Conservation (phyloP, 1,140 invertebrate species). For the Pseudomyrmex cubaensis region DNA sequence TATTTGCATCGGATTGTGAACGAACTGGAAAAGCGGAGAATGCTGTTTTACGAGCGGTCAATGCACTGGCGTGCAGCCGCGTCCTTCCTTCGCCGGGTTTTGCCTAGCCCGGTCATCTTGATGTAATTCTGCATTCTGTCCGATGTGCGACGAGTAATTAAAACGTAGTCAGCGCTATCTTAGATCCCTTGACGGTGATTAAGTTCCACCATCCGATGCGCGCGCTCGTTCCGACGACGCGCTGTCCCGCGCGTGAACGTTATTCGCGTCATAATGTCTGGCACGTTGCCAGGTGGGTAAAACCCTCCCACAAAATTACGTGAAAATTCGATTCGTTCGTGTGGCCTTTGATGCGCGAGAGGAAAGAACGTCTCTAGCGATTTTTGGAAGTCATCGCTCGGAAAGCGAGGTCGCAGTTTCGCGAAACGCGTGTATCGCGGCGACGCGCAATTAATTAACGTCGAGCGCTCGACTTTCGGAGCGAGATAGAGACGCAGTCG, state of each 20-base stretch:
- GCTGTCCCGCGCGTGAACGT: slow-evolving; percentile 44
- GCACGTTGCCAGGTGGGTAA: slow-evolving; percentile 35
- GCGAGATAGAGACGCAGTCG: slow-evolving; percentile 37
- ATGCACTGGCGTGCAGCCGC: slow-evolving; percentile 51
- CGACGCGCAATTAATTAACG: slow-evolving; percentile 59
- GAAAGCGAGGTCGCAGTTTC: background rate
- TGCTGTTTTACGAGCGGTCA: slow-evolving; percentile 62
- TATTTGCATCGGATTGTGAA: slow-evolving; percentile 68
- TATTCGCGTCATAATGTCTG: slow-evolving; percentile 49
- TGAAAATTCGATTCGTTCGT: slow-evolving; percentile 13
- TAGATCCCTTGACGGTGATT: slow-evolving; percentile 75
- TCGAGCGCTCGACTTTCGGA: slow-evolving; percentile 72
- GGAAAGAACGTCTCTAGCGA: background rate
- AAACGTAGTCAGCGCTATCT: slow-evolving; percentile 79
- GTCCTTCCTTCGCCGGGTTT: slow-evolving; percentile 16
- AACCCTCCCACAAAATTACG: slow-evolving; percentile 50
- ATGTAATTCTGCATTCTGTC: slow-evolving; percentile 72
- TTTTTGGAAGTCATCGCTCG: background rate
- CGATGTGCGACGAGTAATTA: slow-evolving; percentile 75
- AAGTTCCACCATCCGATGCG: slow-evolving; percentile 70
- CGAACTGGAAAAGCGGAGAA: slow-evolving; percentile 50
- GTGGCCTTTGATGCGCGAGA: background rate
- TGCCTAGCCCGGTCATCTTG: slow-evolving; percentile 68
- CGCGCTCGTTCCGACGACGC: slow-evolving; percentile 34
- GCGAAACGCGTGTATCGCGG: slow-evolving; percentile 15